phyloP scores from a whole-genome alignment of 2,113 vertebrate species.

The Ailuropoda melanoleuca region DNA sequence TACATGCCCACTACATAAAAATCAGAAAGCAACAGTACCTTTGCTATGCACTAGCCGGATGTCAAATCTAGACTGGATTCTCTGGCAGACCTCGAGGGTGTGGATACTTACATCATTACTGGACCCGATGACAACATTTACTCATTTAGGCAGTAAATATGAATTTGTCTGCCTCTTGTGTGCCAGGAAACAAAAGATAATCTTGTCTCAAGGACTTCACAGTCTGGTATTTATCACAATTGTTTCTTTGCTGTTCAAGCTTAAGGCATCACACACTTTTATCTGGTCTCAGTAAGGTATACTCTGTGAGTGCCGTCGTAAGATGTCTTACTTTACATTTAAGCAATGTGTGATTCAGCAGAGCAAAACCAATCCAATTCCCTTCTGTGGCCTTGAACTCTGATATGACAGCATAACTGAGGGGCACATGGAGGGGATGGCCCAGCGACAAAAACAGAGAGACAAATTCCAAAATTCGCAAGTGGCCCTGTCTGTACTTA shows the following conservation, averaged over 20 bases:
- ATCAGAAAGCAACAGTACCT: neutral
- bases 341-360: neutral
- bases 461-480: neutral
- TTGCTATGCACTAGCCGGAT: neutral
- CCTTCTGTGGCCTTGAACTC: neutral
- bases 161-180: neutral
- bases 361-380: neutral
- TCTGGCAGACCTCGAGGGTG: neutral
- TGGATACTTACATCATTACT: neutral
- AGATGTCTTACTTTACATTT: neutral
- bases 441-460: neutral
- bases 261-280: neutral
- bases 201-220: neutral
- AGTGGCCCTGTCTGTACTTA: neutral
- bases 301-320: neutral
- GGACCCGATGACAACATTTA: neutral
- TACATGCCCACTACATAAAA: neutral
- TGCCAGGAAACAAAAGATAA: neutral
- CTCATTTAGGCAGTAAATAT: conserved; percentile 1
- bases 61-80: neutral
- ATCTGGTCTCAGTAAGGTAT: neutral
- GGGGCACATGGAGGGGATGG: neutral
- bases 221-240: conserved; percentile 15
- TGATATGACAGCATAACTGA: neutral
- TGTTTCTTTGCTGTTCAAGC: neutral